phyloP scores from a whole-genome alignment of 2,113 vertebrate genomes.

The Salvelinus sp. region DNA sequence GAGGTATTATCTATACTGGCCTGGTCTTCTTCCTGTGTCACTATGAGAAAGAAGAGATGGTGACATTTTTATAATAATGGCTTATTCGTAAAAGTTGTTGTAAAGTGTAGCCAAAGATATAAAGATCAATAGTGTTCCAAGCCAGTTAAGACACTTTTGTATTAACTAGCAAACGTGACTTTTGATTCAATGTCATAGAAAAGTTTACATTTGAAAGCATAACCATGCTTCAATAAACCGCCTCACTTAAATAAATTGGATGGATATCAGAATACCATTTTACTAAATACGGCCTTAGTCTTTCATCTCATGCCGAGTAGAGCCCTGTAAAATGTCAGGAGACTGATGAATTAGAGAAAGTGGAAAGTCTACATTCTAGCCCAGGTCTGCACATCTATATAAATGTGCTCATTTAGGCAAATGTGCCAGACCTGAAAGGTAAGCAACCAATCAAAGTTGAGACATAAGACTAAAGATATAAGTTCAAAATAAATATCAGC shows the following conservation, averaged over 20 bases:
- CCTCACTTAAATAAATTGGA: too few relatives aligned
- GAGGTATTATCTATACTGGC: constrained; percentile 33
- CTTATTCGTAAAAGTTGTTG: too few relatives aligned
- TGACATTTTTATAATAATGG: neutral
- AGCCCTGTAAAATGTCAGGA: too few relatives aligned
- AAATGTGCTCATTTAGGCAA: neutral
- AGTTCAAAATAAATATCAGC: constrained; percentile 23
- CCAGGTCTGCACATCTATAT: too few relatives aligned
- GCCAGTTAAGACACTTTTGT: too few relatives aligned
- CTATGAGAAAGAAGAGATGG: constrained; percentile 36
- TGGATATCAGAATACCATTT: too few relatives aligned
- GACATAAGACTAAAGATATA: constrained; percentile 13
- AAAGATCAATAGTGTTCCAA: neutral
- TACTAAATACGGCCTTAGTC: too few relatives aligned
- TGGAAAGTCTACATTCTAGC: too few relatives aligned
- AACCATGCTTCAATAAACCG: constrained; percentile 1
- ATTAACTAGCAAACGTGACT: too few relatives aligned
- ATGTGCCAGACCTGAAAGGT: neutral
- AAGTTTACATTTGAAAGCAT: constrained; percentile 1
- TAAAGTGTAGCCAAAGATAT: too few relatives aligned
- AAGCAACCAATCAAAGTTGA: constrained; percentile 6
- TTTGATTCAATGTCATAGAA: neutral
- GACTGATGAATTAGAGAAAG: too few relatives aligned
- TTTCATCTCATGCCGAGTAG: too few relatives aligned
- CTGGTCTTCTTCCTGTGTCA: constrained; percentile 32